Conservation (phyloP, 2,113 vertebrate species). For the Strix aluco region DNA sequence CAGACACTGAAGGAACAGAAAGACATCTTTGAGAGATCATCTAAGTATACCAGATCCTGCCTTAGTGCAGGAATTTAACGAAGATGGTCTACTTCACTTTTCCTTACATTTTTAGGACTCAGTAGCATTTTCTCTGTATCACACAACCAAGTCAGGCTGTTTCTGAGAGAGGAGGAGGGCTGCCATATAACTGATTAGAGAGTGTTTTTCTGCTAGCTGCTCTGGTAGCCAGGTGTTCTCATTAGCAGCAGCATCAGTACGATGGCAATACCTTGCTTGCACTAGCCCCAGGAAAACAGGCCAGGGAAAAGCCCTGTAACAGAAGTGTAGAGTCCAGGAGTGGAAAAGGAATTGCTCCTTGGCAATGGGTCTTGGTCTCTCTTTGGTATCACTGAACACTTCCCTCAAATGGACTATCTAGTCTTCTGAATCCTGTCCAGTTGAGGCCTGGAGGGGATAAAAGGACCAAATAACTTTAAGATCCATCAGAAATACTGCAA, state of each 20-base stretch:
- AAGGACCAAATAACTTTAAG: neutral
- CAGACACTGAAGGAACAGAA: neutral
- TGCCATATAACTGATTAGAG: neutral
- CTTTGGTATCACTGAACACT: neutral
- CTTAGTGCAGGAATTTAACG: neutral
- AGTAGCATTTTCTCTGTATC: neutral
- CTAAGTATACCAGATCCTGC: neutral
- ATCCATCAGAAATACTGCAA: neutral
- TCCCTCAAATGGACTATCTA: neutral
- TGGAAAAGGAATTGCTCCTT: neutral
- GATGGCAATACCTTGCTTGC: neutral
- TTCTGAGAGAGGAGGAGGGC: neutral
- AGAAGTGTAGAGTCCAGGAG: neutral
- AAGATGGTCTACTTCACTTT: neutral
- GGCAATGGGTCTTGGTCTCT: neutral
- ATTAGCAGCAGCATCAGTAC: neutral
- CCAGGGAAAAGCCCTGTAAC: neutral
- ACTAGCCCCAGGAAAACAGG: neutral
- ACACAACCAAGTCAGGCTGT: neutral
- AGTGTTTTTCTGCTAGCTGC: neutral
- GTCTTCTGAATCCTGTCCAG: neutral
- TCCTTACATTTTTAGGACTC: neutral
- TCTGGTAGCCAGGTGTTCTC: neutral
- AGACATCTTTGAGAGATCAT: neutral
- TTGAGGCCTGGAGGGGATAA: neutral